A percentile compares a stretch with the other conserved stretches of the same genome.
These are phyloP conservation scores for Ellobium chinense DNA, from an alignment of 2,888 invertebrate genomes.

Conservation along the genomic window DNA sequence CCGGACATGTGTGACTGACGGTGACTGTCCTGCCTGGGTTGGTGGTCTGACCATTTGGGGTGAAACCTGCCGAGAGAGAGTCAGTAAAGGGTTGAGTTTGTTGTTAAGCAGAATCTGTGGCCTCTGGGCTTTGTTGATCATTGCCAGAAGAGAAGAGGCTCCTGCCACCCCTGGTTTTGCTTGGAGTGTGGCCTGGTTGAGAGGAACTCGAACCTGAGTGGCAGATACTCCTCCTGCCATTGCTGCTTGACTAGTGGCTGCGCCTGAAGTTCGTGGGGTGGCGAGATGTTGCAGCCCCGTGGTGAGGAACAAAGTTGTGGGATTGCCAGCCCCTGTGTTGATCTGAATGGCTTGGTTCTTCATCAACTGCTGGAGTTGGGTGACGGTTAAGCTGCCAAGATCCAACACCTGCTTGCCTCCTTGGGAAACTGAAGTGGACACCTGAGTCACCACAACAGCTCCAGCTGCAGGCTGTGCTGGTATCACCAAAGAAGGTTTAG, in stretches of 20 bases:
- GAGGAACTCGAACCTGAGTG: not conserved
- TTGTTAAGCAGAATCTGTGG: constrained; percentile 2
- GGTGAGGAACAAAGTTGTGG: constrained; percentile 45
- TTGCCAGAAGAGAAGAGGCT: constrained; percentile 20
- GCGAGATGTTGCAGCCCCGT: constrained; percentile 32
- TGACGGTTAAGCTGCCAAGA: constrained; percentile 37
- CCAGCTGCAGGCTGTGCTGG: not conserved
- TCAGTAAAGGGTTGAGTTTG: constrained; percentile 17
- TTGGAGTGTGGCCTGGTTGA: not conserved
- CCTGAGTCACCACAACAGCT: constrained; percentile 12
- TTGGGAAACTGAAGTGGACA: constrained; percentile 31
- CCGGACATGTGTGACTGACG: not conserved
- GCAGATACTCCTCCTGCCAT: not conserved
- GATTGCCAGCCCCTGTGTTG: constrained; percentile 54
- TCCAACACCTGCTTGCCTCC: constrained; percentile 44
- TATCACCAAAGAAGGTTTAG: constrained; percentile 9
- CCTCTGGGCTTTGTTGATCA: constrained; percentile 12
- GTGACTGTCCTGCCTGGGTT: not conserved
- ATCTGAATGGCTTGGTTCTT: constrained; percentile 65
- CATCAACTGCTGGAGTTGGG: constrained; percentile 54
- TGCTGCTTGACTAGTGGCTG: not conserved
- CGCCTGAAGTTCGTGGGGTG: not conserved
- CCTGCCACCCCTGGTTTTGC: not conserved
- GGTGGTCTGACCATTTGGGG: not conserved
- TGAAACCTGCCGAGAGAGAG: constrained; percentile 1